phyloP scores from a whole-genome alignment of 2,797 vertebrate species.

The Lacerta agilis region DNA sequence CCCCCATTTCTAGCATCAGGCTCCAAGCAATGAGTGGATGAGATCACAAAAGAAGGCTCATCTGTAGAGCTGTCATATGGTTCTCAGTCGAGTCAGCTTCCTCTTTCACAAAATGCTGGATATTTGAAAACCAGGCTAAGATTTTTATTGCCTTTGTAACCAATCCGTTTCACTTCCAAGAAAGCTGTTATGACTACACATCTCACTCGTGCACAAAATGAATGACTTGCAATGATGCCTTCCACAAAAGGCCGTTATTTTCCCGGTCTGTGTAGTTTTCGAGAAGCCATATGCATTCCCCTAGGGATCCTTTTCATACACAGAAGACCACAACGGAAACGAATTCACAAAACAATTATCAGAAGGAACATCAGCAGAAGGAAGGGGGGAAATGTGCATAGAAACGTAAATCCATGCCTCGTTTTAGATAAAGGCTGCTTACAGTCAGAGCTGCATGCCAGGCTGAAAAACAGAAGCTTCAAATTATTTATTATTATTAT shows the following conservation, averaged over 20 bases:
- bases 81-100: slow-evolving; percentile 36
- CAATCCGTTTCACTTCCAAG: background rate
- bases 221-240: background rate
- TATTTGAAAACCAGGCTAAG: slow-evolving; percentile 42
- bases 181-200: background rate
- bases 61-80: slow-evolving; percentile 47
- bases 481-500: no score
- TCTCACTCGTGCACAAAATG: background rate
- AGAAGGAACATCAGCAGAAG: background rate
- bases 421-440: background rate
- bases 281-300: slow-evolving; percentile 21
- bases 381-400: background rate
- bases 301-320: background rate
- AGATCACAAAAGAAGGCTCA: slow-evolving; percentile 34
- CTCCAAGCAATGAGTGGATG: slow-evolving; percentile 30
- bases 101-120: slow-evolving; percentile 9
- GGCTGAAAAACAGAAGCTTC: background rate
- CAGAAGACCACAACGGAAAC: background rate
- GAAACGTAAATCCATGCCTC: background rate
- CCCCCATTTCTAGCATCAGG: slow-evolving; percentile 22
- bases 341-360: background rate
- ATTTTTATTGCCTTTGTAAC: slow-evolving; percentile 38
- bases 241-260: background rate
- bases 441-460: background rate
- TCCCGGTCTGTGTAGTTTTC: background rate